phyloP scores from a whole-genome alignment of 2,888 invertebrate species.

The Lochmaea crataegi region DNA sequence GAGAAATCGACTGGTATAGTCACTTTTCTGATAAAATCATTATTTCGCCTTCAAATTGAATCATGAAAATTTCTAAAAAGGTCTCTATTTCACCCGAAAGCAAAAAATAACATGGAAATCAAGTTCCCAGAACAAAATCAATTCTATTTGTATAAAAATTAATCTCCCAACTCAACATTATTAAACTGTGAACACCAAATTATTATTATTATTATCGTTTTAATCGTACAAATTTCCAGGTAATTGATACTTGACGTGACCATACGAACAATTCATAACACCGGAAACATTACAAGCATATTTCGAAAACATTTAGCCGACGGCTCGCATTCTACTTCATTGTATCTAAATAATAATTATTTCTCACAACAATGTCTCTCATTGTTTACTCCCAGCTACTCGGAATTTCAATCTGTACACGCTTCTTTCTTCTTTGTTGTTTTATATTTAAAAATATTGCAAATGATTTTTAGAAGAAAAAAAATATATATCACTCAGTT shows the following conservation, averaged over 20 bases:
- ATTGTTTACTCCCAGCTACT: slow-evolving; percentile 25
- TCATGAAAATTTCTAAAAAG: no score
- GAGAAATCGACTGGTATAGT: no score
- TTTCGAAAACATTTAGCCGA: slow-evolving; percentile 22
- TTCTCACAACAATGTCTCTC: slow-evolving; percentile 21
- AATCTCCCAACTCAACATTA: no score
- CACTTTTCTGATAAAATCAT: no score
- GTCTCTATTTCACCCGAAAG: no score
- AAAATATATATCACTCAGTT: neutral
- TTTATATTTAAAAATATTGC: neutral
- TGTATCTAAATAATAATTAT: slow-evolving; percentile 24
- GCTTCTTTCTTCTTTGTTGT: neutral
- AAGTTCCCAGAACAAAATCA: no score
- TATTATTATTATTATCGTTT: neutral
- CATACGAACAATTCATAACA: neutral
- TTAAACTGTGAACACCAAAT: no score
- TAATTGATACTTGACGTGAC: slow-evolving; percentile 4
- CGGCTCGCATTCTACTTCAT: slow-evolving; percentile 12
- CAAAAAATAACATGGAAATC: no score
- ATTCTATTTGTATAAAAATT: no score
- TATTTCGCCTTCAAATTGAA: no score
- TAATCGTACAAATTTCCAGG: neutral
- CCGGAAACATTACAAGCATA: slow-evolving; percentile 11
- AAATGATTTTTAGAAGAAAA: neutral
- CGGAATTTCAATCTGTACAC: slow-evolving; percentile 4